A percentile compares a stretch with the other conserved stretches of the same genome.
Evolutionary conservation across 2,797 vertebrate species (phyloP).

Genomic region (Smutsia gigantea): DNA sequence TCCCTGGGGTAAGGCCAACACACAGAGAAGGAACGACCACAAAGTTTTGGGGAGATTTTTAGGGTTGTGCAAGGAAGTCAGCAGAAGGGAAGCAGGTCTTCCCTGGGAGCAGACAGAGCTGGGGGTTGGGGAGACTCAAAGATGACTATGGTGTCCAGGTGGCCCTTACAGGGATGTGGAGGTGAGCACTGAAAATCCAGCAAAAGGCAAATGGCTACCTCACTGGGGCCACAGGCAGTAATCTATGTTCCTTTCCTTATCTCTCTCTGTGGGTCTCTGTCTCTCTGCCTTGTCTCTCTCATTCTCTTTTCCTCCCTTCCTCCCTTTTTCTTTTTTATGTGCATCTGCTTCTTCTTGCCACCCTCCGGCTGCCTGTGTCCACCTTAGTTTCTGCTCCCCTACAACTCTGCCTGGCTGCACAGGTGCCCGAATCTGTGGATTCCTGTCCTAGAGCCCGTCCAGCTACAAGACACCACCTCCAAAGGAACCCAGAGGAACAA

Average conservation of each 20-base stretch:
- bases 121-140: neutral
- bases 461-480: neutral
- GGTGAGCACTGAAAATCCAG: neutral
- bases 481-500: neutral
- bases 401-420: neutral
- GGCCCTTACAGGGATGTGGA: neutral
- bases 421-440: neutral
- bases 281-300: neutral
- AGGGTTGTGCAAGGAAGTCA: neutral
- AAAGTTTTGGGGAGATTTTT: neutral
- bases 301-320: too few relatives aligned
- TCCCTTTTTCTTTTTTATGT: neutral
- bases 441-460: neutral
- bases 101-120: accelerated
- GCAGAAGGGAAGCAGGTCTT: neutral
- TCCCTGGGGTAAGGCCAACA: neutral
- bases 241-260: too few relatives aligned
- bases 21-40: neutral
- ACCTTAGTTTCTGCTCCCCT: neutral
- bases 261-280: neutral
- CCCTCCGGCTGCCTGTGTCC: neutral
- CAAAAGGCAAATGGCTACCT: neutral
- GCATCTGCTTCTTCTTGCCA: neutral
- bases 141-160: neutral
- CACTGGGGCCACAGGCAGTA: too few relatives aligned